Percentiles rank a stretch among this genome's conserved stretches.
phyloP scores from a whole-genome alignment of 1,140 invertebrate genomes.

The Adoxophyes honmai region DNA sequence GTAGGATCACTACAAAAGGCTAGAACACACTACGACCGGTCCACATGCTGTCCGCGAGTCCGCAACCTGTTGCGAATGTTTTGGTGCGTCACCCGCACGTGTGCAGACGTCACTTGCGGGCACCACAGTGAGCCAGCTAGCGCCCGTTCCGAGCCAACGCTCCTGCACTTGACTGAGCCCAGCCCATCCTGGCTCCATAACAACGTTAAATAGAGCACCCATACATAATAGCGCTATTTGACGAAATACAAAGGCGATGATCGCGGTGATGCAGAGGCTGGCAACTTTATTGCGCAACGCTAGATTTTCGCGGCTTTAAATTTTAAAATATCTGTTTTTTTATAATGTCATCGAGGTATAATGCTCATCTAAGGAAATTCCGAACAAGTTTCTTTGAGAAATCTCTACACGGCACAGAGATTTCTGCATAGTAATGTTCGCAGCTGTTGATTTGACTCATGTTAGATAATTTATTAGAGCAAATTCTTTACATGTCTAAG shows the following conservation, averaged over 20 bases:
- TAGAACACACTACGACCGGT: too few species aligned
- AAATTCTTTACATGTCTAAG: neutral
- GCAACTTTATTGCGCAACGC: too few species aligned
- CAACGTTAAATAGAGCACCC: slow-evolving; percentile 53
- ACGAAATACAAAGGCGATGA: slow-evolving; percentile 11
- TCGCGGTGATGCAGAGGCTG: too few species aligned
- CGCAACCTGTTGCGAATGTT: slow-evolving; percentile 17
- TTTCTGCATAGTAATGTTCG: neutral
- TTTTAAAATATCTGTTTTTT: too few species aligned
- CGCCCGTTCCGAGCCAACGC: slow-evolving; percentile 59
- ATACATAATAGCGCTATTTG: too few species aligned
- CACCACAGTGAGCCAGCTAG: slow-evolving; percentile 52
- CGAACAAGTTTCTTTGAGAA: too few species aligned
- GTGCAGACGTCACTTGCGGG: slow-evolving; percentile 56
- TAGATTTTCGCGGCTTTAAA: too few species aligned
- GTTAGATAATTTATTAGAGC: neutral
- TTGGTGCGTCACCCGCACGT: slow-evolving; percentile 51
- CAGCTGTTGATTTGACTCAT: slow-evolving; percentile 7
- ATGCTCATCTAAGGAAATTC: too few species aligned
- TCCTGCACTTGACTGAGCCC: slow-evolving; percentile 70
- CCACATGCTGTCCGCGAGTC: too few species aligned
- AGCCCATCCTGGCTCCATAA: slow-evolving; percentile 57
- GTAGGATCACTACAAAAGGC: too few species aligned
- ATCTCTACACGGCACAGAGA: too few species aligned
- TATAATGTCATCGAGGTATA: too few species aligned